These are phyloP conservation scores for Scylla paramamosain DNA, from an alignment of 1,140 invertebrate genomes.

Conservation along the genomic window DNA sequence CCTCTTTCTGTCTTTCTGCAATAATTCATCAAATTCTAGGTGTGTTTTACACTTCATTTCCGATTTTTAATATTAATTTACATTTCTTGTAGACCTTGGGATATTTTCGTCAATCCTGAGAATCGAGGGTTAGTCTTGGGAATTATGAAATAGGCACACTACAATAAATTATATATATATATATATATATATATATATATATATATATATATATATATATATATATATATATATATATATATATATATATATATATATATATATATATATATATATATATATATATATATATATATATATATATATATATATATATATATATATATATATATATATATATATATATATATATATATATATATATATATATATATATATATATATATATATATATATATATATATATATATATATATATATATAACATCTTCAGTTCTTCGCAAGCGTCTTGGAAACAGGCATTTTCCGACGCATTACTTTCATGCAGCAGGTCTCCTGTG, in stretches of 20 bases:
- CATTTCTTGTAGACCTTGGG: too few relatives aligned
- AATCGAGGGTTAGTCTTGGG: too few relatives aligned
- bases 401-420: conserved; percentile 7
- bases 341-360: conserved; percentile 31
- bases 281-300: conserved; percentile 41
- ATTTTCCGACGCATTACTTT: too few relatives aligned
- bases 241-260: conserved; percentile 9
- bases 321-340: conserved; percentile 43
- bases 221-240: conserved; percentile 30
- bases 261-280: conserved; percentile 35
- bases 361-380: not conserved
- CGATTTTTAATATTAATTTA: too few relatives aligned
- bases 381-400: conserved; percentile 7
- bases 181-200: conserved; percentile 30
- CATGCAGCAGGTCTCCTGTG: too few relatives aligned
- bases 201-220: conserved; percentile 1
- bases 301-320: conserved; percentile 36
- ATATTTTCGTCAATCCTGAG: too few relatives aligned
- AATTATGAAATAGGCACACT: too few relatives aligned
- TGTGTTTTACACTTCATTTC: too few relatives aligned
- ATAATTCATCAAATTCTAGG: too few relatives aligned
- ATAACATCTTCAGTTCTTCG: too few relatives aligned
- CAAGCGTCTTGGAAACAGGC: too few relatives aligned
- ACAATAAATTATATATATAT: conserved; percentile 19
- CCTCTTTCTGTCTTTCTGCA: too few relatives aligned